These are phyloP conservation scores for Lepidonotus clava DNA, from an alignment of 2,888 invertebrate species.

Conservation along the genomic window DNA sequence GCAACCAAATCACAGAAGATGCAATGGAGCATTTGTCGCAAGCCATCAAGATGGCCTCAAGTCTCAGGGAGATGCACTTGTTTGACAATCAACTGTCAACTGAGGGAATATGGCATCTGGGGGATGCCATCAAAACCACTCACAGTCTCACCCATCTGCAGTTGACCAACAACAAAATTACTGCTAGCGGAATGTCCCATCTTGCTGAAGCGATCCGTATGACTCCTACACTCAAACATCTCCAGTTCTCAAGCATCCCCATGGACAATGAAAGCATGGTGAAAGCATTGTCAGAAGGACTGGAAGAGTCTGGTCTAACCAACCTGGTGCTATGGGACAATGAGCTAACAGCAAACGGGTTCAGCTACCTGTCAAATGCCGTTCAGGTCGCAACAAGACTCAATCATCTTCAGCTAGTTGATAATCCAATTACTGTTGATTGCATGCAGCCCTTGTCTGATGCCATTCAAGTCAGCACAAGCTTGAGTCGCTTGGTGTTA, in stretches of 20 bases:
- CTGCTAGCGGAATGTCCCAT: not conserved
- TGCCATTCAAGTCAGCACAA: too few species aligned
- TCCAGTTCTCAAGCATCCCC: not conserved
- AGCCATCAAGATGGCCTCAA: not conserved
- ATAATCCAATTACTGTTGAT: too few species aligned
- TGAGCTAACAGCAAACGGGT: not conserved
- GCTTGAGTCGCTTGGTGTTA: too few species aligned
- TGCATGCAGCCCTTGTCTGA: too few species aligned
- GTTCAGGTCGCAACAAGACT: not conserved
- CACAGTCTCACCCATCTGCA: conserved; percentile 2
- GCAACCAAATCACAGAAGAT: not conserved
- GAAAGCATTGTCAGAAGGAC: too few species aligned
- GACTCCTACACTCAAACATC: not conserved
- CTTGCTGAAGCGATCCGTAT: not conserved
- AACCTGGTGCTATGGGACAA: too few species aligned
- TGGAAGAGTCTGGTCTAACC: too few species aligned
- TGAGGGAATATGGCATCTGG: not conserved
- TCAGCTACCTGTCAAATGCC: not conserved
- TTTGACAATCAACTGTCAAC: not conserved
- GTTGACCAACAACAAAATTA: not conserved
- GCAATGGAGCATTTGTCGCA: not conserved
- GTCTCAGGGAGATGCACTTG: not conserved
- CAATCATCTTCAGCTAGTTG: not conserved
- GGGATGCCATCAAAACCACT: not conserved
- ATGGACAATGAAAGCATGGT: too few species aligned